Evolutionary conservation across 2,113 vertebrate species (phyloP), one percentile per base, ranked within the genome.

Genomic region (Silurus meridionalis): DNA sequence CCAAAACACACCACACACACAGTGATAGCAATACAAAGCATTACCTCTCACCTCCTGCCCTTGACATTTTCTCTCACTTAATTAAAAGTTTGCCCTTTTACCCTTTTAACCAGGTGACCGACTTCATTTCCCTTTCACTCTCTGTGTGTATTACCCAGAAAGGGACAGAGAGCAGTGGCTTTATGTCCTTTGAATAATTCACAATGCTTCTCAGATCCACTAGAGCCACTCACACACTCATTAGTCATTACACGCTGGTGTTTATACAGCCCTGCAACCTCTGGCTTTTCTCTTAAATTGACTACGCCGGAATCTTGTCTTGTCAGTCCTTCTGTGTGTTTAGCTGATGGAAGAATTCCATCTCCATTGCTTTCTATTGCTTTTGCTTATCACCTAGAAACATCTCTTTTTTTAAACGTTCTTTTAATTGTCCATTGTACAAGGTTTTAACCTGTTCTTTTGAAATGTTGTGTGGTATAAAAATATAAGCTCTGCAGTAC

Each of bases 21-120:
- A 37, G n/a, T 52, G 52, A 28, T 83, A 64, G 21, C 69, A 79
- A 84, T 85, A 86, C 57, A 83, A 74, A 80, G 63, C 63, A 81
- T 23, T 52, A 1, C 82, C 48, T 55, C 93, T 92, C 87, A 87
- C 82, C 89, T 86, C 28, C 79, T 91, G 91, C 91, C 87, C 90
- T 88, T 91, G 90, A 90, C 92, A 91, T 91, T 90, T 87, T 92
- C 85, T 92, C 84, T 86, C 89, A 75, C 87, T 92, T 93, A 92
- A 95, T 95, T 94, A 94, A 93, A 92, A 92, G 71, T 89, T 91
- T 92, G 86, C 90, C 91, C 92, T 91, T 87, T 91, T 88, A 89
- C 90, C 91, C 83, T 78, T 77, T 63, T 77, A 87, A 58, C 23
- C n/a, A 84, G 82, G 69, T 83, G 90, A 82, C 78, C 87, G 80